Base-by-base conservation (phyloP, 2,113 vertebrate genomes). In the Caranx ignobilis region DNA sequence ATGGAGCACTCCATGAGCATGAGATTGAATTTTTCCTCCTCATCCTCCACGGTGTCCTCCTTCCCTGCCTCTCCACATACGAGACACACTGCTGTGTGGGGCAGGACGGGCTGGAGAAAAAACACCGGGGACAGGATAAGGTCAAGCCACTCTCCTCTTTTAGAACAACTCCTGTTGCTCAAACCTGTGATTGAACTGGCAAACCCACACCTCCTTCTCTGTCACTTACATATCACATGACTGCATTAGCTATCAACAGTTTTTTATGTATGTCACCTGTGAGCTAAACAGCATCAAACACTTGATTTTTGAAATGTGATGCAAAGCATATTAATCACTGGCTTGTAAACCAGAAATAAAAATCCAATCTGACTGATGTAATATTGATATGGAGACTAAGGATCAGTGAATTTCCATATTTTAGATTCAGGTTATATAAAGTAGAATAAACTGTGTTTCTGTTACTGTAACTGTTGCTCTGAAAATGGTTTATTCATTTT, bases 1-100 rank as follows among this genome's bases (percentile, higher is more conserved):
- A 99, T 98, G 91, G 98, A 99, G 88, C 98, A 99, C 90, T 99
- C 98, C 97, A 99, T 99, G 76, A 99, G 96, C 97, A 98, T 99
- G 83, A 98, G 94, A 91, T 97, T 97, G 89, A 98, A 97, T 91
- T 98, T 99, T 84, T 97, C 96, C 65, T 97, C 97, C 71, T 97
- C 96, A 18, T 96, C 96, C 84, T 98, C 97, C 88, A 97, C 97
- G 0, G 97, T 97, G 94, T 99, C 97, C 84, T 99, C 98, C 76
- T 99, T 99, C 70, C 98, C 98, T 0, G 97, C 97, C 93, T 99
- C 97, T 83, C 97, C 98, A 34, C 98, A 99, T 87, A 99, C 95
- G 13, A 96, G 94, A 94, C 98, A 99, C 88, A 99, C 98, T 0
- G 98, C 98, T 0, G 98, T 99, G 92, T 99, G 98, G 56, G 98